Conservation (phyloP, 2,113 vertebrate genomes). For the Ochotona princeps region DNA sequence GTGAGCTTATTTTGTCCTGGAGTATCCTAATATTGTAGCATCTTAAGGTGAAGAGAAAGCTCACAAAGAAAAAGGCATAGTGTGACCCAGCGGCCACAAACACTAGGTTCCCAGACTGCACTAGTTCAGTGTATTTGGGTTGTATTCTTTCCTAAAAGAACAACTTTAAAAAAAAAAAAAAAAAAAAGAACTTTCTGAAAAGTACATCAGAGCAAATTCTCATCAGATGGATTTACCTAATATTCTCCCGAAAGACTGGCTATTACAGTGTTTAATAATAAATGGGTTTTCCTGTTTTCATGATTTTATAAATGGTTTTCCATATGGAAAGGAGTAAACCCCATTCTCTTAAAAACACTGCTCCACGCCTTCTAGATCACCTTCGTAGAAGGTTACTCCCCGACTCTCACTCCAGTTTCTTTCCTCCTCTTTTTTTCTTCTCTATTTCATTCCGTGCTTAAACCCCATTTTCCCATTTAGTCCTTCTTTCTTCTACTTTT, state of each 20-base stretch:
- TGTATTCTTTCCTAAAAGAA: background rate
- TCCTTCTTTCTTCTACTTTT: background rate
- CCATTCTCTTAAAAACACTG: background rate
- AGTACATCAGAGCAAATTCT: background rate
- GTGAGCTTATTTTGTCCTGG: background rate
- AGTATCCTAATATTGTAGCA: background rate
- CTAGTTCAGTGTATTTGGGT: background rate
- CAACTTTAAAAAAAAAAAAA: background rate
- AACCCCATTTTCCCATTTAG: background rate
- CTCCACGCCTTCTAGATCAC: background rate
- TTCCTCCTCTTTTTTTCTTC: background rate
- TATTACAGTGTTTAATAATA: background rate
- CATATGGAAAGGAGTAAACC: accelerated
- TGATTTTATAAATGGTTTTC: background rate
- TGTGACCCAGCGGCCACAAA: background rate
- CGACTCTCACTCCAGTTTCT: background rate
- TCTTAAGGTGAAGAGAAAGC: background rate
- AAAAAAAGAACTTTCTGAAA: background rate
- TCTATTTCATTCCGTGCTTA: background rate
- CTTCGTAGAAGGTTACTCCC: background rate
- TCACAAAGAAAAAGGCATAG: background rate
- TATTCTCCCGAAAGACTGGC: background rate
- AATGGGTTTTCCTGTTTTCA: background rate
- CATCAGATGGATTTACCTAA: background rate
- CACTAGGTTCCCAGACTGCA: background rate